Base-by-base conservation (phyloP, 2,113 vertebrate species). In the Bufo bufo region DNA sequence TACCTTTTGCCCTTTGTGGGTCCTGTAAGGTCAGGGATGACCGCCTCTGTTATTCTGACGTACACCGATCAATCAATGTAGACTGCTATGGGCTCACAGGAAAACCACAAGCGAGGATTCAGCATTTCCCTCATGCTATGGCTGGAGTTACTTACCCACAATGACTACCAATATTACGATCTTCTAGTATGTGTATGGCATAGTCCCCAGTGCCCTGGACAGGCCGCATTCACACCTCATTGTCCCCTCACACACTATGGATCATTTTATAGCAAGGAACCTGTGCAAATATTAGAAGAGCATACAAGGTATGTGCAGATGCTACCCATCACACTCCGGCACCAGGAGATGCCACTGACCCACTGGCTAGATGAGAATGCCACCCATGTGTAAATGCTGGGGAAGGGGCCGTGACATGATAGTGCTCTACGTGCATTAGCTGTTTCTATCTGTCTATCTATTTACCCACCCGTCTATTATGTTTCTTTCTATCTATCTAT, bases 1-100 rank as follows among this genome's bases (percentile, higher is more conserved):
- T 84, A 78, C 87, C 87, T 88, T 84, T 77, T 77, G 58, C 87
- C 71, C 87, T 77, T 65, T 45, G 3, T n/a, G 47, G 58, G n/a
- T n/a, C 58, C 71, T 83, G 20, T 20, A 75, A 61, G 47, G n/a
- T 77, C 77, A 79, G 23, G 71, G n/a, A 69, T 69, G 19, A 52
- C n/a, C 43, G 54, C 54, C 12, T 54, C 74, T 77, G 45, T 79
- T 56, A 43, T 59, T 13, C 54, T 59, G 56, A 80, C 52, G 58
- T 59, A 59, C 2, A 33, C 77, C 56, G 49, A 52, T 77, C 74
- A 77, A 20, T 77, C 75, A 50, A 52, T 19, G 47, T 14, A 33
- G 19, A 33, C n/a, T n/a, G n/a, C n/a, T n/a, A 33, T 33, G 33
- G 33, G 33, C 33, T 33, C 33, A 33, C 33, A 33, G 33, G 16